phyloP scores from a whole-genome alignment of 2,113 vertebrate genomes.

The Plecturocebus donacophilus region DNA sequence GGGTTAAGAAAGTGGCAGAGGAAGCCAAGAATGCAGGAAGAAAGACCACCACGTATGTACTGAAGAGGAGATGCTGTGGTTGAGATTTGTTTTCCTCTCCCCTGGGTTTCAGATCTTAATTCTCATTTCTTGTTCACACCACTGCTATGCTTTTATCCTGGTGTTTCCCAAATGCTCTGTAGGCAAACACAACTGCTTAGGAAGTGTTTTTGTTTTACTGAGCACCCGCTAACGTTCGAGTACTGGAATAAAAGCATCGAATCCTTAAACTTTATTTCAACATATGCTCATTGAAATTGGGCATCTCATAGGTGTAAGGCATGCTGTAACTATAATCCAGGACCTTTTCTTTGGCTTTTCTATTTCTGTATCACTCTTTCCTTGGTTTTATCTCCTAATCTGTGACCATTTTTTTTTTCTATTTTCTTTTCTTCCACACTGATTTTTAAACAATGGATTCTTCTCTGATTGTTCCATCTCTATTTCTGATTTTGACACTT shows the following conservation, averaged over 20 bases:
- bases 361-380: not conserved
- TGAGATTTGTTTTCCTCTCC: not conserved
- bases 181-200: not conserved
- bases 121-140: not conserved
- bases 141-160: not conserved
- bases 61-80: not conserved
- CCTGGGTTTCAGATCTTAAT: not conserved
- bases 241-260: not conserved
- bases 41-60: not conserved
- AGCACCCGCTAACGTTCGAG: not conserved
- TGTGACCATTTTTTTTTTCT: not conserved
- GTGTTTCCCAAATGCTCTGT: not conserved
- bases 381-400: not conserved
- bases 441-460: not conserved
- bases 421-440: not conserved
- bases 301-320: not conserved
- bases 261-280: not conserved
- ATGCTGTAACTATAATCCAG: not conserved
- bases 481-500: not conserved
- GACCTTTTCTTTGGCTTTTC: not conserved
- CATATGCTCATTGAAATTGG: not conserved
- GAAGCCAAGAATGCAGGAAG: not conserved
- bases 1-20: not conserved
- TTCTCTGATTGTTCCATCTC: not conserved
- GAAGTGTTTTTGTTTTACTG: not conserved